Percentiles rank a stretch among this genome's conserved stretches.
These are phyloP conservation scores for Thelaira solivaga DNA, from an alignment of 2,888 invertebrate species.

Conservation along the genomic window DNA sequence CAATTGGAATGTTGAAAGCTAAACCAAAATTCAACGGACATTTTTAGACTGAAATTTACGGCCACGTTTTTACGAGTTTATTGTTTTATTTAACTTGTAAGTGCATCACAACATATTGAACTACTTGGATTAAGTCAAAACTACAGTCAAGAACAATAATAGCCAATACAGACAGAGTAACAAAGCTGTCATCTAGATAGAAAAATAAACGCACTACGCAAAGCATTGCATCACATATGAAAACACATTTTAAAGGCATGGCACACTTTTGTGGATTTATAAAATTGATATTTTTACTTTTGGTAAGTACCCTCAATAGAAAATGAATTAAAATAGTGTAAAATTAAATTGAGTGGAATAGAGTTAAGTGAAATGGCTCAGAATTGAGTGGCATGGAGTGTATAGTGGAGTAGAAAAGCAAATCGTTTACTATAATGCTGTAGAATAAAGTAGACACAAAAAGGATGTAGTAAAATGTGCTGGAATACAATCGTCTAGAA, in stretches of 20 bases:
- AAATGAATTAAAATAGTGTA: not conserved
- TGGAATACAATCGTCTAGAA: too few species aligned
- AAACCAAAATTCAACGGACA: conserved; percentile 34
- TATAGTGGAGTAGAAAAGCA: too few species aligned
- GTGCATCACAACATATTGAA: not conserved
- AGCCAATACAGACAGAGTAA: not conserved
- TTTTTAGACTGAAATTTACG: conserved; percentile 43
- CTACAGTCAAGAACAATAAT: conserved; percentile 34
- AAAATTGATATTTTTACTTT: conserved; percentile 70
- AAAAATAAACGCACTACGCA: conserved; percentile 38
- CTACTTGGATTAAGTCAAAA: conserved; percentile 13
- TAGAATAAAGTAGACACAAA: too few species aligned
- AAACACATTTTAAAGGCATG: conserved; percentile 57
- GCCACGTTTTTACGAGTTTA: conserved; percentile 7
- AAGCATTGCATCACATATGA: conserved; percentile 23
- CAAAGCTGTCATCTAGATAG: conserved; percentile 30
- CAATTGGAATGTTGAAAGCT: conserved; percentile 14
- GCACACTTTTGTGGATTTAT: conserved; percentile 72
- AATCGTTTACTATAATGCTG: too few species aligned
- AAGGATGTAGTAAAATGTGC: too few species aligned
- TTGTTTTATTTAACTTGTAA: too few species aligned
- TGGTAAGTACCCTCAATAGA: conserved; percentile 69
- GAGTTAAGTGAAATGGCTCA: too few species aligned
- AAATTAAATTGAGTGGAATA: too few species aligned
- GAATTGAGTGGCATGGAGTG: too few species aligned